Percentiles rank a stretch among this genome's conserved stretches.
Evolutionary conservation across 2,113 vertebrate species (phyloP).

Genomic region (Zosterops japonicus): DNA sequence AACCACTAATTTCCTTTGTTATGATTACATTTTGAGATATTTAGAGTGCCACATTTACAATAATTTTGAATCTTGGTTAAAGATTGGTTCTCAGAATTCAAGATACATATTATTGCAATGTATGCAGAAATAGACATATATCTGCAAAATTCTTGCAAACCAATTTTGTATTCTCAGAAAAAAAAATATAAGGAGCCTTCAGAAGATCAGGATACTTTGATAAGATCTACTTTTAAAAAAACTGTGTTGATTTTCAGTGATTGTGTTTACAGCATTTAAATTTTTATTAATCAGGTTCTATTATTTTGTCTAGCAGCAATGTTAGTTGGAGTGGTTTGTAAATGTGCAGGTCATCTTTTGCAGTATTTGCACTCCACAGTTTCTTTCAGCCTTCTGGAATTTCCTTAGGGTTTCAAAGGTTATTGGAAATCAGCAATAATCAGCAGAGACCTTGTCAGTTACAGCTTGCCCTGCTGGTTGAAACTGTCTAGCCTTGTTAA

Average conservation of each 20-base stretch:
- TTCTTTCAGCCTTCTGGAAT: background rate
- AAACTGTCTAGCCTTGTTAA: conserved; percentile 1
- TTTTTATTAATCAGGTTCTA: background rate
- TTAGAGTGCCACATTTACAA: background rate
- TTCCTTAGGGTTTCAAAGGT: background rate
- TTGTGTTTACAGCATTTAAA: background rate
- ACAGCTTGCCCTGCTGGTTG: background rate
- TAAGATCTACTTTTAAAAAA: background rate
- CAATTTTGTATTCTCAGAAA: background rate
- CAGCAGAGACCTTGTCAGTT: background rate
- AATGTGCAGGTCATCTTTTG: background rate
- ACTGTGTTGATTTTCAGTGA: background rate
- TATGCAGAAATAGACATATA: background rate
- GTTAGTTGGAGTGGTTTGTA: background rate
- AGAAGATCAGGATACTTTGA: background rate
- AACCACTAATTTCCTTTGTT: background rate
- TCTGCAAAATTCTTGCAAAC: background rate
- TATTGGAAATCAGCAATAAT: background rate
- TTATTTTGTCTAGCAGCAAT: background rate
- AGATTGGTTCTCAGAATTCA: background rate
- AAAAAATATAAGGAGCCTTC: too few species aligned
- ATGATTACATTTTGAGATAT: background rate
- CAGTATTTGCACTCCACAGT: background rate
- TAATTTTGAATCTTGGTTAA: background rate
- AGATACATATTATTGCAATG: background rate